phyloP scores from a whole-genome alignment of 2,797 vertebrate genomes.

The Pipistrellus pygmaeus region DNA sequence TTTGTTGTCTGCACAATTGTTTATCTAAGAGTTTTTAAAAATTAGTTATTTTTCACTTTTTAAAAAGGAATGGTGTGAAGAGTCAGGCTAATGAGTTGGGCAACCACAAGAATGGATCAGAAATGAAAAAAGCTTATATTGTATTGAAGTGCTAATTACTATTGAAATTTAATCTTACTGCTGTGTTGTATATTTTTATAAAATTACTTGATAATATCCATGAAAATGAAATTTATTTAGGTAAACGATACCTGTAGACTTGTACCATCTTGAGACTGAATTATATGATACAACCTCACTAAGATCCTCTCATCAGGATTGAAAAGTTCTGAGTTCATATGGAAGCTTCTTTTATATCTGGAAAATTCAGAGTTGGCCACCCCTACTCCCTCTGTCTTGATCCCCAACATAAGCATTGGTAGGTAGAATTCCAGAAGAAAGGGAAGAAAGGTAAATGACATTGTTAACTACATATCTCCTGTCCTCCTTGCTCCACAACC shows the following conservation, averaged over 20 bases:
- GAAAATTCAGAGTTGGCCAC: background rate
- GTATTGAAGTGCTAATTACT: conserved; percentile 35
- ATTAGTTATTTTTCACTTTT: conserved; percentile 59
- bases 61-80: conserved; percentile 57
- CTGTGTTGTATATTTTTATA: background rate
- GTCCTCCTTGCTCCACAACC: background rate
- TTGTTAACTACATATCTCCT: background rate
- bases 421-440: background rate
- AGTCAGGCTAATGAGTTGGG: background rate
- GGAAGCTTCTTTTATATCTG: background rate
- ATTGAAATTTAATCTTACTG: conserved; percentile 2
- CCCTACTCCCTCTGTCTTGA: background rate
- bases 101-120: conserved; percentile 29
- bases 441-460: background rate
- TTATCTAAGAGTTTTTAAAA: conserved; percentile 66
- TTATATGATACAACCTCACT: background rate
- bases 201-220: background rate
- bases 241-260: background rate
- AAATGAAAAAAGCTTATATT: conserved; percentile 68
- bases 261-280: background rate
- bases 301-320: background rate
- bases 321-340: conserved; percentile 33
- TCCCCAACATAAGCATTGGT: background rate
- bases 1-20: conserved; percentile 55
- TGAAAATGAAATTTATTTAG: background rate